Evolutionary conservation across 2,888 invertebrate species (phyloP).

Genomic region (Zaprionus lineosus): DNA sequence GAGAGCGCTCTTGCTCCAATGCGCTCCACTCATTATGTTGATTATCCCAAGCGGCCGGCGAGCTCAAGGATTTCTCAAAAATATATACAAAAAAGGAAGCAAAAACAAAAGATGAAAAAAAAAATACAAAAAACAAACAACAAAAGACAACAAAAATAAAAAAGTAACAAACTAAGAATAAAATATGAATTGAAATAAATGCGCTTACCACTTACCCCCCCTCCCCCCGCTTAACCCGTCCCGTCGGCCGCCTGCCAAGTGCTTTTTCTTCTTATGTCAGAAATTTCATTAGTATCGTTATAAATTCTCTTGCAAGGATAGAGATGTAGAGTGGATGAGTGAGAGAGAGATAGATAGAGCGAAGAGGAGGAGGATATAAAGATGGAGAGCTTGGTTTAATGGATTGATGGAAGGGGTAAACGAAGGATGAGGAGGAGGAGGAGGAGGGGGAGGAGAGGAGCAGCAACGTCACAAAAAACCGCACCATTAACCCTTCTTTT

Average conservation of each 20-base stretch:
- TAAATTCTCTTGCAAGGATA: constrained; percentile 47
- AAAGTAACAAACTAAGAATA: constrained; percentile 42
- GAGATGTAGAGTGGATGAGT: neutral
- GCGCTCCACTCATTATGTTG: constrained; percentile 76
- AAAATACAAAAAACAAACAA: too few relatives aligned
- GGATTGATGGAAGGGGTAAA: too few relatives aligned
- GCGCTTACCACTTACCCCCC: constrained; percentile 52
- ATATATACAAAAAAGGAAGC: too few relatives aligned
- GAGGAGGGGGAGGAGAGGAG: too few relatives aligned
- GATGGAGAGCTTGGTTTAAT: neutral
- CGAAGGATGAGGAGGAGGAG: too few relatives aligned
- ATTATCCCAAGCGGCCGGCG: constrained; percentile 67
- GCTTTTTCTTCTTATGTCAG: constrained; percentile 7
- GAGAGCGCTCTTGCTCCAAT: constrained; percentile 53
- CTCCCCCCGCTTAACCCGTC: neutral
- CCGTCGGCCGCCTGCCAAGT: neutral
- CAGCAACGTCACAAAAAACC: constrained; percentile 37
- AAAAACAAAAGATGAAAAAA: too few relatives aligned
- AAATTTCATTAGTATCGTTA: constrained; percentile 70
- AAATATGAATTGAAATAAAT: constrained; percentile 75
- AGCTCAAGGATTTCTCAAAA: constrained; percentile 50
- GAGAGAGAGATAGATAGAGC: neutral
- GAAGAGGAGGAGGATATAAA: neutral
- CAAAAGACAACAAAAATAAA: too few relatives aligned
- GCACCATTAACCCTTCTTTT: constrained; percentile 72